Conservation (phyloP, 2,888 invertebrate genomes). For the Parnassius orleans region DNA sequence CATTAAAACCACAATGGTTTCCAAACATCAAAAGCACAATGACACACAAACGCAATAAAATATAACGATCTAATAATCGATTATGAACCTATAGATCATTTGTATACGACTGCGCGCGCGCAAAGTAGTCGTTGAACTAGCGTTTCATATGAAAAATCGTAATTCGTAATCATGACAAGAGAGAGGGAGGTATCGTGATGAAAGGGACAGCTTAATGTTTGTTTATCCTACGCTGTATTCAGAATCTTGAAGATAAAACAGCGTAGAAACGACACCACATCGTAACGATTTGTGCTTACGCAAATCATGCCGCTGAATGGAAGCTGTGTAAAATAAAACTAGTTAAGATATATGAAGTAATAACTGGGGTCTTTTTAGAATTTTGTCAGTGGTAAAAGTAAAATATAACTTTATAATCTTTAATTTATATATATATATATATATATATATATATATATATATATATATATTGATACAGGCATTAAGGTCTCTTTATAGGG, state of each 20-base stretch:
- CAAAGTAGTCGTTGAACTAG: constrained; percentile 49
- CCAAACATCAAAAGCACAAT: constrained; percentile 30
- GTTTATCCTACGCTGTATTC: constrained; percentile 13
- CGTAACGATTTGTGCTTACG: constrained; percentile 1
- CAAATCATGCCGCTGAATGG: neutral
- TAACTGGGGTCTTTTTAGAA: too few species aligned
- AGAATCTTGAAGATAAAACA: constrained; percentile 1
- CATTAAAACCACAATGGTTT: constrained; percentile 35
- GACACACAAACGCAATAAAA: constrained; percentile 30
- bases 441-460: too few species aligned
- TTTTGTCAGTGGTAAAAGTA: too few species aligned
- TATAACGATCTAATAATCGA: constrained; percentile 34
- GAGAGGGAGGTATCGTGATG: constrained; percentile 40
- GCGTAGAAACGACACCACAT: neutral
- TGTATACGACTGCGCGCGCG: constrained; percentile 49
- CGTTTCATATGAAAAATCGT: constrained; percentile 51
- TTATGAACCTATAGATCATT: constrained; percentile 35
- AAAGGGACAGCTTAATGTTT: constrained; percentile 33
- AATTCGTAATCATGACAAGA: constrained; percentile 53
- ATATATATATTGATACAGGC: too few species aligned
- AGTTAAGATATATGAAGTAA: too few species aligned
- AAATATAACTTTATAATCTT: too few species aligned
- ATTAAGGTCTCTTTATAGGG: too few species aligned
- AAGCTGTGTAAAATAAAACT: too few species aligned
- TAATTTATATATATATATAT: too few species aligned